Base-by-base conservation (phyloP, 37 sponge, comb jelly and placozoan species). In the Geodia barretti region DNA sequence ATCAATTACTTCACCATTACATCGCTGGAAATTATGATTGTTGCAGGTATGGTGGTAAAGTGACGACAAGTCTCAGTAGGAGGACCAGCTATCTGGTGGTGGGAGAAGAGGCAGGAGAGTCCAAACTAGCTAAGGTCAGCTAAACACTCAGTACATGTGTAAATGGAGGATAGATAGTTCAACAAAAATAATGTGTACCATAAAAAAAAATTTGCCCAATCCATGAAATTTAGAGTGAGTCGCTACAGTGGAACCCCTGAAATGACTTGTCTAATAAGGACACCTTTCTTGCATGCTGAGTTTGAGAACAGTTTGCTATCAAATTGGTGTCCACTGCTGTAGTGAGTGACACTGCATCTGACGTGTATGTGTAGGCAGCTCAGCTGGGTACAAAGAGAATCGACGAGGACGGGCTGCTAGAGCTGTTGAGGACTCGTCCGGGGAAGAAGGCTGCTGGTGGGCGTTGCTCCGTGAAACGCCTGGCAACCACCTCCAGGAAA, bases 51-150 rank as follows among this genome's bases (percentile, higher is more conserved):
- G 99, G 99, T 0, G 99, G 99, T 4, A 86, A 83, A 58, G 94
- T 98, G 60, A 92, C 97, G 0, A 28, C 37, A 26, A 73, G 66
- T 43, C 33, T 98, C 65, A 96, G 99, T 68, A 89, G 87, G 88
- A 89, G 86, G 79, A 96, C 97, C 35, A 85, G 75, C 64, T 94
- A 96, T 68, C 23, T 95, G 37, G 93, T 98, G 37, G 87, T 91
- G 1, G 99, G 99, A 5, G 78, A 88, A 62, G 99, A 92, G 36
- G 83, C 95, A 17, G 99, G 99, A 43, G 82, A 73, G 66, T 76
- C 74, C 60, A 98, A 98, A 74, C 62, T 97, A 62, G 87, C 77
- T 36, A 92, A 91, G 88, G 95, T 91, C 29, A 30, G 74, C 3
- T n/a, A n/a, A n/a, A n/a, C n/a, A n/a, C n/a, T n/a, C n/a, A 25